Percentiles rank a stretch among this genome's conserved stretches.
These are phyloP conservation scores for Clarias magur DNA, from an alignment of 2,113 vertebrate genomes.

Conservation along the genomic window DNA sequence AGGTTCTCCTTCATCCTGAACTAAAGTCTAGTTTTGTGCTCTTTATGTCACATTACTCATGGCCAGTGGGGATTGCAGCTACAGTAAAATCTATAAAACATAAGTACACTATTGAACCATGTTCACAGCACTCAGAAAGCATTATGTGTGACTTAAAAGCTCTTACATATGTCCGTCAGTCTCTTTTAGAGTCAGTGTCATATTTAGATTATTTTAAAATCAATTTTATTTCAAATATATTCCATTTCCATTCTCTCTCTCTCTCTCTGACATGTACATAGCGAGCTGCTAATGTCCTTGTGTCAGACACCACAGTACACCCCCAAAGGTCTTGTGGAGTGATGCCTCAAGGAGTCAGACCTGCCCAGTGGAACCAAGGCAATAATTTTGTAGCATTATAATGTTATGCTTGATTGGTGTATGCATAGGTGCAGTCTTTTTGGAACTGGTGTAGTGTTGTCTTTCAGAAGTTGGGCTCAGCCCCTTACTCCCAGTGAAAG, in stretches of 20 bases:
- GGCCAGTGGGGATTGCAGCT: background rate
- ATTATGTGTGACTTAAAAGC: background rate
- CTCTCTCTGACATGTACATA: no score
- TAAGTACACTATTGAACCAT: constrained; percentile 11
- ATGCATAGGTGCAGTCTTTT: no score
- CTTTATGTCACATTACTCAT: constrained; percentile 21
- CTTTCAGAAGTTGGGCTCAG: no score
- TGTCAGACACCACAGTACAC: no score
- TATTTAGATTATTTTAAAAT: background rate
- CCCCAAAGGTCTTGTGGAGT: no score
- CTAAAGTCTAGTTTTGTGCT: background rate
- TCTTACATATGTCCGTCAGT: background rate
- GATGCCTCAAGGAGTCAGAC: no score
- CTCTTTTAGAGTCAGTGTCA: background rate
- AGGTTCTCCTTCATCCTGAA: constrained; percentile 19
- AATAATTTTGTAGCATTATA: no score
- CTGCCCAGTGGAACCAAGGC: no score
- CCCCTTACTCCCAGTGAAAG: no score
- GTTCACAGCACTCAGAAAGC: background rate
- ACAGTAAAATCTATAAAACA: constrained; percentile 18
- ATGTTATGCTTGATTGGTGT: no score
- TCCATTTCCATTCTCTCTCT: background rate
- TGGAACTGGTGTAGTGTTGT: no score
- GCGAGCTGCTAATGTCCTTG: no score
- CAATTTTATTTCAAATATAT: background rate